Evolutionary conservation across 2,797 vertebrate genomes (phyloP).

Genomic region (Amblyopsis hoosieri): DNA sequence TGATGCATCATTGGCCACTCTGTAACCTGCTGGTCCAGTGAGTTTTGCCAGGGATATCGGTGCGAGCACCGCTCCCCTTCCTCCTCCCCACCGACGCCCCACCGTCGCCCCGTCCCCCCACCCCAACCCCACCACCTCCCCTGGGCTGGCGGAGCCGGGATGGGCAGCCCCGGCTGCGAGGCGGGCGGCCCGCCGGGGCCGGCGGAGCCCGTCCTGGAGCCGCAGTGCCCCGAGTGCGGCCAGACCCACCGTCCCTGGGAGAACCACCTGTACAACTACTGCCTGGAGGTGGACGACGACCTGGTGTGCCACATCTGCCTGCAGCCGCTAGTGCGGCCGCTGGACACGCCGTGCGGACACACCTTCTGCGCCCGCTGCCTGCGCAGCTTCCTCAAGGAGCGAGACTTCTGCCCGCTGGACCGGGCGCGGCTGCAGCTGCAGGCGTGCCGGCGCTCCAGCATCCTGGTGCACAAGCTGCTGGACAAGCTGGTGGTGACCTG

Average conservation of each 20-base stretch:
- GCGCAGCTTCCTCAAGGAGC: constrained; percentile 94
- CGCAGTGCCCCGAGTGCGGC: constrained; percentile 92
- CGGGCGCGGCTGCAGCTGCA: constrained; percentile 92
- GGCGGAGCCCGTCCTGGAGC: constrained; percentile 84
- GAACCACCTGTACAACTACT: constrained; percentile 97
- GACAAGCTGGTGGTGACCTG: constrained; percentile 94
- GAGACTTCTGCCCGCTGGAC: constrained; percentile 97
- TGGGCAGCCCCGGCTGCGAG: constrained; percentile 90
- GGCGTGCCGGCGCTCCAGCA: constrained; percentile 94
- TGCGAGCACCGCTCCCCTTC: constrained; percentile 41
- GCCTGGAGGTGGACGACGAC: constrained; percentile 96
- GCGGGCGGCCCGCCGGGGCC: constrained; percentile 80
- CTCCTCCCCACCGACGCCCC: constrained; percentile 41
- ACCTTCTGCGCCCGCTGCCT: constrained; percentile 98
- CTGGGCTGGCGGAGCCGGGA: constrained; percentile 61
- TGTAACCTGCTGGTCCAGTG: constrained; percentile 56
- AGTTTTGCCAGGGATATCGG: constrained; percentile 69
- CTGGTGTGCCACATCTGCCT: constrained; percentile 99
- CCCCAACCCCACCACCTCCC: constrained; percentile 64
- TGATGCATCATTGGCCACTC: constrained; percentile 71
- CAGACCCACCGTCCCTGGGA: constrained; percentile 95
- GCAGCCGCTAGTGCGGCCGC: constrained; percentile 94
- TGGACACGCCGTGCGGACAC: constrained; percentile 97
- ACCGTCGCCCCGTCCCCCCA: constrained; percentile 41
- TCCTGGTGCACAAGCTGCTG: constrained; percentile 97